Conservation (phyloP, 2,888 invertebrate genomes). For the Alloscopus bannaensis region DNA sequence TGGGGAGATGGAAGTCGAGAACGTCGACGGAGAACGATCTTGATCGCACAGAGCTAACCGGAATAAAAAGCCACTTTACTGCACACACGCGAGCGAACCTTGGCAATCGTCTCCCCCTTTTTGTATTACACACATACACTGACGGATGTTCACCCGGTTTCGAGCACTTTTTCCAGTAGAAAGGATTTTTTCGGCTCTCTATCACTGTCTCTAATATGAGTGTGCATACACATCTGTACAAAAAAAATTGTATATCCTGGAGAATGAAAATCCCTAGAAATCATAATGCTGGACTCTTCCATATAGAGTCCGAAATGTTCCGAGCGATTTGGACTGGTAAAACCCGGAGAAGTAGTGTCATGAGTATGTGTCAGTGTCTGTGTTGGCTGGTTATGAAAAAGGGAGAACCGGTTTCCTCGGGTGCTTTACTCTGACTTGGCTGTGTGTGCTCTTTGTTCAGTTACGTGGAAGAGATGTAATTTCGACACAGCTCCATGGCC, state of each 20-base stretch:
- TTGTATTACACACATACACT: neutral
- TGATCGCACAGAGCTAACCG: neutral
- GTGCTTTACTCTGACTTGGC: neutral
- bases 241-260: no score
- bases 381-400: neutral
- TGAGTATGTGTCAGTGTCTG: no score
- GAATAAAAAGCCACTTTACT: conserved; percentile 51
- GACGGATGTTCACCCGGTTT: no score
- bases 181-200: no score
- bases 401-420: conserved; percentile 26
- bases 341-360: no score
- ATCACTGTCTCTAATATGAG: no score
- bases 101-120: neutral
- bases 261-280: no score
- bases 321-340: no score
- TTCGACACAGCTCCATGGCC: conserved; percentile 3
- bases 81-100: conserved; percentile 57
- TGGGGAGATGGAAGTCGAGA: conserved; percentile 46
- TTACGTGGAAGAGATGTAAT: conserved; percentile 38
- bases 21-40: conserved; percentile 44
- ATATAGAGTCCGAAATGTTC: no score
- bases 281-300: no score
- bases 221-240: no score
- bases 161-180: no score
- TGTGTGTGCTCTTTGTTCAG: conserved; percentile 6